Conservation (phyloP, 2,797 vertebrate species). For the Poecilia velifera region DNA sequence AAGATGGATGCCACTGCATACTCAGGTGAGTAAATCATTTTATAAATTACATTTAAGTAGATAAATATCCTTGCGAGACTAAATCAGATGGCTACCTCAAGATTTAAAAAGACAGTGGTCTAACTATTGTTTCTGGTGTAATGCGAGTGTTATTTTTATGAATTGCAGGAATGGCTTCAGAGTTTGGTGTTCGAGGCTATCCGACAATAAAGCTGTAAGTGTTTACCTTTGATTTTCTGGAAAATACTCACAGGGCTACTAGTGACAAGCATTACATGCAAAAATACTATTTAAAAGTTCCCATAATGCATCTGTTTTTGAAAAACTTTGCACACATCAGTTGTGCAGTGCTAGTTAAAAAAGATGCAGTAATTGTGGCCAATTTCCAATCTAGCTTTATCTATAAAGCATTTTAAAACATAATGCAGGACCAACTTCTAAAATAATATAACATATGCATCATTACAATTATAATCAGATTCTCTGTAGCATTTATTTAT, state of each 20-base stretch:
- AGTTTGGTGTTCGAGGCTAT: slow-evolving; percentile 97
- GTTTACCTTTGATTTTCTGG: slow-evolving; percentile 1
- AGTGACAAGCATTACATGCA: background rate
- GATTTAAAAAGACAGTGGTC: background rate
- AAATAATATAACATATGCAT: background rate
- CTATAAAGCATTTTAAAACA: no score
- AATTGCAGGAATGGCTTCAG: slow-evolving; percentile 91
- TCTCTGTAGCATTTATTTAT: background rate
- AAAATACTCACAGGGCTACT: background rate
- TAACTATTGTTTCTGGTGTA: background rate
- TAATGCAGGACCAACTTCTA: no score
- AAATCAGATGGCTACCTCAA: background rate
- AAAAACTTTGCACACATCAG: background rate
- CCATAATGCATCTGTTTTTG: background rate
- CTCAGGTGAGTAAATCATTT: slow-evolving; percentile 85
- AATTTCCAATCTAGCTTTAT: no score
- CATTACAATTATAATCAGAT: background rate
- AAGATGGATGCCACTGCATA: slow-evolving; percentile 98
- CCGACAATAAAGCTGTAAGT: slow-evolving; percentile 99
- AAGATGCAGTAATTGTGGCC: background rate
- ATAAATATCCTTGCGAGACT: background rate
- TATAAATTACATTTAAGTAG: background rate
- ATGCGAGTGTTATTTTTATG: slow-evolving; percentile 30
- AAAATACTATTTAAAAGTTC: background rate
- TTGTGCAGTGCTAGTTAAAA: background rate